Evolutionary conservation across 2,888 invertebrate species (phyloP).

Genomic region (Acanthosepion esculentum): DNA sequence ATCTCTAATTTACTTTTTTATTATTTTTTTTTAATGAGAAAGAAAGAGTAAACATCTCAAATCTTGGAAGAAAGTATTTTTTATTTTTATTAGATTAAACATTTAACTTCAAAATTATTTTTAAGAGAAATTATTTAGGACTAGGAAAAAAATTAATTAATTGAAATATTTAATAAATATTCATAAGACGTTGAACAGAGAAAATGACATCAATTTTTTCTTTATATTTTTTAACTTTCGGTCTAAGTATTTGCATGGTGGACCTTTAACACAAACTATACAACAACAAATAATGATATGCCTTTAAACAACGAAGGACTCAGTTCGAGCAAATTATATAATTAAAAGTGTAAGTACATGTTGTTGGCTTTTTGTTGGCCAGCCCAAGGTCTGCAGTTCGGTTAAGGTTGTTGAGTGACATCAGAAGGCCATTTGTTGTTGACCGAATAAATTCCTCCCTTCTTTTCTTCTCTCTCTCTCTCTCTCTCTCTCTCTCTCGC

Average conservation of each 20-base stretch:
- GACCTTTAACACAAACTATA: neutral
- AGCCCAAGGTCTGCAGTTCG: neutral
- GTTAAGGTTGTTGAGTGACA: conserved; percentile 23
- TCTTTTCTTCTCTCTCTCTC: neutral
- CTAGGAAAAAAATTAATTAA: too few relatives aligned
- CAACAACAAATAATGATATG: neutral
- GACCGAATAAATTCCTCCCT: neutral
- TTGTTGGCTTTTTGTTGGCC: neutral
- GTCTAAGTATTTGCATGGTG: neutral
- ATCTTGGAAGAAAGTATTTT: too few relatives aligned
- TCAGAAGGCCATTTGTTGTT: neutral
- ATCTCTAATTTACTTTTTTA: too few relatives aligned
- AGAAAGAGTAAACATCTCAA: too few relatives aligned
- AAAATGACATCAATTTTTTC: neutral
- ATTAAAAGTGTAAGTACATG: conserved; percentile 33
- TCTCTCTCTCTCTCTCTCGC: too few relatives aligned
- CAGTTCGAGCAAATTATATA: neutral
- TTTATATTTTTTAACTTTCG: neutral
- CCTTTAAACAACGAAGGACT: conserved; percentile 33
- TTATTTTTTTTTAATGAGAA: too few relatives aligned
- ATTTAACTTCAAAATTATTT: too few relatives aligned
- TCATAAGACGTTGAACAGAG: too few relatives aligned
- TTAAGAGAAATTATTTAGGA: too few relatives aligned
- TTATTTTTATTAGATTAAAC: too few relatives aligned
- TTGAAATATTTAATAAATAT: too few relatives aligned